Base-by-base conservation (phyloP, 1,140 invertebrate species). In the Drosophila gunungcola region DNA sequence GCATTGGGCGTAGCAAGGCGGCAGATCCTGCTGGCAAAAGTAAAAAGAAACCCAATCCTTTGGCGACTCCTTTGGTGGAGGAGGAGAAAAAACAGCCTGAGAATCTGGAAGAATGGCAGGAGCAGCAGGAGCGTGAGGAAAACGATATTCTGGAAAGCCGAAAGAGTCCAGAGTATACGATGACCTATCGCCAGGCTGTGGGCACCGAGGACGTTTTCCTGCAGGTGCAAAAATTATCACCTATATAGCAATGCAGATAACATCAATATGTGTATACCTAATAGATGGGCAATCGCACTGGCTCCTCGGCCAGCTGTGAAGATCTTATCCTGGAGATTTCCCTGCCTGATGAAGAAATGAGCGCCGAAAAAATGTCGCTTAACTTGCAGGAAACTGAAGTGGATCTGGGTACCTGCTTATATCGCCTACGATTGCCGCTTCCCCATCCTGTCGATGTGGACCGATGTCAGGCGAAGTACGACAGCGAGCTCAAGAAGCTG, bases 161-260 rank as follows among this genome's bases (percentile, higher is more conserved):
- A 49, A 94, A 94, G 80, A 93, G 94, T 41, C 97, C 97, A 1
- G 94, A 95, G 73, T 98, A 97, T 93, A 95, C 96, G 21, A 96
- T 98, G 82, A 94, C 95, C 80, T 98, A 97, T 90, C 95, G 96
- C 77, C 97, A 98, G 92, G 94, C 95, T 51, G 96, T 98, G 2
- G 95, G 95, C 9, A 94, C 97, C 1, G 97, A 97, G 92, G 97
- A 98, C 91, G 94, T 98, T 38, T 98, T 95, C 93, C 93, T 98
- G 49, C 96, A 97, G 92, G 96, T 96, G 45, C 39, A 45, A 41
- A 5, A 36, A 0, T 12, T 0, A 1, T 2, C 10, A 0, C 4
- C 6, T 9, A 21, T n/a, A 1, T 6, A n/a, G 29, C 29, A 6
- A 6, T 0, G 0, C 16, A n/a, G 4, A 42, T 51, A 70, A 56